Evolutionary conservation across 2,113 vertebrate species (phyloP).

Genomic region (Saguinus midas): DNA sequence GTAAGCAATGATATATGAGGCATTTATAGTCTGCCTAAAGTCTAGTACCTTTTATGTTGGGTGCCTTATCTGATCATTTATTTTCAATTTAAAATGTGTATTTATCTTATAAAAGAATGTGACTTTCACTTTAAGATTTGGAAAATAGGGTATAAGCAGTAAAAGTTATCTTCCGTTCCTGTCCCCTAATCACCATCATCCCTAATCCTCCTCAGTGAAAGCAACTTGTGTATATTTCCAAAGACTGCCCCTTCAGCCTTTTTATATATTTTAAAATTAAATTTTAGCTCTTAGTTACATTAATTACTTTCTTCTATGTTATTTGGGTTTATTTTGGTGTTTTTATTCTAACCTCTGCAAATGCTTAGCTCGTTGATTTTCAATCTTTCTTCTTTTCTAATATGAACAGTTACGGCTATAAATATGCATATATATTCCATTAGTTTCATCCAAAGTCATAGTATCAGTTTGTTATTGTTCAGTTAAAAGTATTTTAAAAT

Average conservation of each 20-base stretch:
- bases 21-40: not conserved
- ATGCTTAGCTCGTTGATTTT: slow-evolving; percentile 24
- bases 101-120: not conserved
- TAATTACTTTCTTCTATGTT: not conserved
- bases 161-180: not conserved
- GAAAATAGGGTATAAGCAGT: not conserved
- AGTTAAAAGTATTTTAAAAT: not conserved
- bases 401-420: not conserved
- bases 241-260: not conserved
- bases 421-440: not conserved
- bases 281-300: slow-evolving; percentile 29
- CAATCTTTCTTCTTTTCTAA: slow-evolving; percentile 26
- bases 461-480: not conserved
- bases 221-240: not conserved
- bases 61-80: not conserved
- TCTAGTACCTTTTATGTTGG: not conserved
- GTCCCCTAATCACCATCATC: not conserved
- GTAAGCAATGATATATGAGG: not conserved
- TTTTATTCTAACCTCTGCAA: slow-evolving; percentile 23
- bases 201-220: not conserved
- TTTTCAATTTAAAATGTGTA: not conserved
- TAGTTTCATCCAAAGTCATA: not conserved
- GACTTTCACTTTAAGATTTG: not conserved
- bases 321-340: slow-evolving; percentile 3
- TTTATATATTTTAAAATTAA: slow-evolving; percentile 32